Conservation (phyloP, 2,888 invertebrate genomes). For the Choreutis nemorana region DNA sequence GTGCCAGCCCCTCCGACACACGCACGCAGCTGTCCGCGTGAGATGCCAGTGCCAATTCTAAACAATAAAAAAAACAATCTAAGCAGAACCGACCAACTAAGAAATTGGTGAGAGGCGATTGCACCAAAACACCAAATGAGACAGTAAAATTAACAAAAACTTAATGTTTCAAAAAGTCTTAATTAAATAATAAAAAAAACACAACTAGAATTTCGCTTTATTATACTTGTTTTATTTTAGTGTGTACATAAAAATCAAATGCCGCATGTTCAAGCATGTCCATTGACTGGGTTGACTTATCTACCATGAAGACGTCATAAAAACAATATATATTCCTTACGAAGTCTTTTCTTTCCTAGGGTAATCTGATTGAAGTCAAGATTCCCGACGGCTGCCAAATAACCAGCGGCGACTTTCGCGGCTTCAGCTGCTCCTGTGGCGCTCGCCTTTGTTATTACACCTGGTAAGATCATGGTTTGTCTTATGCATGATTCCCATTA, state of each 20-base stretch:
- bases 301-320: neutral
- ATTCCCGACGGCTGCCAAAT: conserved; percentile 26
- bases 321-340: conserved; percentile 20
- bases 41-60: conserved; percentile 29
- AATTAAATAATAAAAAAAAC: no score
- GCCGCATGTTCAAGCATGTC: no score
- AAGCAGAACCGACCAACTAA: neutral
- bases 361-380: conserved; percentile 27
- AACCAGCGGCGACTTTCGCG: conserved; percentile 24
- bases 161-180: no score
- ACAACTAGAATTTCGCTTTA: no score
- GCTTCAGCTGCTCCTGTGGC: conserved; percentile 21
- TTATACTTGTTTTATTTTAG: neutral
- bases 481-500: no score
- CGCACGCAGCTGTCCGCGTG: conserved; percentile 32
- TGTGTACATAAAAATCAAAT: no score
- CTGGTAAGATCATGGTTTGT: conserved; percentile 15
- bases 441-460: conserved; percentile 32
- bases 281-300: no score
- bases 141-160: no score
- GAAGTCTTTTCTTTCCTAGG: conserved; percentile 36
- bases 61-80: neutral
- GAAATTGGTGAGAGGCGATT: neutral
- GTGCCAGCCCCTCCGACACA: conserved; percentile 30
- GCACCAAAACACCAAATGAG: no score